phyloP scores from a whole-genome alignment of 2,797 vertebrate species.

The Micropoecilia bifurca region DNA sequence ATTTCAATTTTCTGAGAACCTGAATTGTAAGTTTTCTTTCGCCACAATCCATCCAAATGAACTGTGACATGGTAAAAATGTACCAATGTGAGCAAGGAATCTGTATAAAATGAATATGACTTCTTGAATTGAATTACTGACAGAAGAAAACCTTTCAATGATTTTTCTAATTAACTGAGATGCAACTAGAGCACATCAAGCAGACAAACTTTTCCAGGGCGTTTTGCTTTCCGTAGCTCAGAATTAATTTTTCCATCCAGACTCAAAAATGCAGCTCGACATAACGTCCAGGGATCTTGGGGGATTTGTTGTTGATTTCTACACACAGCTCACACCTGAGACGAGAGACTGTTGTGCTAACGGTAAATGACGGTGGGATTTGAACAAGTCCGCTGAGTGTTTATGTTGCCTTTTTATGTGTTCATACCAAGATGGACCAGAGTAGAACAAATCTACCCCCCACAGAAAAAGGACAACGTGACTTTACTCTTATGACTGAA shows the following conservation, averaged over 20 bases:
- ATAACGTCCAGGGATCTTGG: not conserved
- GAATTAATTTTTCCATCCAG: not conserved
- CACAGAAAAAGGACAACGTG: not conserved
- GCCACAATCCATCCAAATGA: not conserved
- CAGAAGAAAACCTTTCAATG: not conserved
- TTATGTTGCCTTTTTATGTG: slow-evolving; percentile 4
- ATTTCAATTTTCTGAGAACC: not conserved
- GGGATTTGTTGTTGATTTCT: not conserved
- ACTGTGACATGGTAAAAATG: not conserved
- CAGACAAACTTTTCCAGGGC: slow-evolving; percentile 8
- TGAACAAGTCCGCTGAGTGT: slow-evolving; percentile 24
- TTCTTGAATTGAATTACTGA: not conserved
- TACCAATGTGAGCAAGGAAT: not conserved
- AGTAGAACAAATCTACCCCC: slow-evolving; percentile 14
- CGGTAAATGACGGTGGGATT: slow-evolving; percentile 33
- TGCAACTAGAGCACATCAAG: slow-evolving; percentile 26
- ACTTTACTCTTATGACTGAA: not conserved
- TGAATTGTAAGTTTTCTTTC: not conserved
- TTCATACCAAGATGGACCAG: slow-evolving; percentile 15
- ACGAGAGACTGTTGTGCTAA: slow-evolving; percentile 21
- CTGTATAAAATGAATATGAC: not conserved
- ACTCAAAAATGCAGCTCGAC: not conserved
- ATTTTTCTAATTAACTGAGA: not conserved
- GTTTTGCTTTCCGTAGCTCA: not conserved
- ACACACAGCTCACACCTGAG: slow-evolving; percentile 35